phyloP scores from a whole-genome alignment of 2,888 invertebrate genomes.

The Tachina lurida region DNA sequence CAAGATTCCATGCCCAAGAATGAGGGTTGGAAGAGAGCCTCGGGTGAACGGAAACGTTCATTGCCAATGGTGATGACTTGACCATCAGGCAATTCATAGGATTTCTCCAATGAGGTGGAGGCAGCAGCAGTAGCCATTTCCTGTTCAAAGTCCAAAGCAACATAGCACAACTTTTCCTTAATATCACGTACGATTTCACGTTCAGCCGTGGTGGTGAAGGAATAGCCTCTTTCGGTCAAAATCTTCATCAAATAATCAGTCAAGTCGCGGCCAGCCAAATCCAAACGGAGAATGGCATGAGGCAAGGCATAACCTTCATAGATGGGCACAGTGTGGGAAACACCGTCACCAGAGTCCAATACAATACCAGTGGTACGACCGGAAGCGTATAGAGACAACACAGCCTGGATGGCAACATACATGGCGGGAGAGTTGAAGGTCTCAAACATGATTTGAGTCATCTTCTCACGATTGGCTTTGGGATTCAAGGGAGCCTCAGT shows the following conservation, averaged over 20 bases:
- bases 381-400: constrained; percentile 95
- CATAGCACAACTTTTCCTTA: constrained; percentile 96
- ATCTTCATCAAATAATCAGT: constrained; percentile 98
- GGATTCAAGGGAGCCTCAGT: constrained; percentile 95
- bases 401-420: constrained; percentile 97
- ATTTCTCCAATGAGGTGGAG: constrained; percentile 96
- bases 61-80: constrained; percentile 96
- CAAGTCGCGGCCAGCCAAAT: constrained; percentile 95
- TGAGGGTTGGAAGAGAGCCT: constrained; percentile 96
- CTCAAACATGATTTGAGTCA: constrained; percentile 97
- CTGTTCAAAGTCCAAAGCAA: constrained; percentile 95
- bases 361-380: constrained; percentile 99
- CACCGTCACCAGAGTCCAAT: constrained; percentile 97
- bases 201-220: constrained; percentile 96
- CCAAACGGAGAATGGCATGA: constrained; percentile 96
- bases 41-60: constrained; percentile 97
- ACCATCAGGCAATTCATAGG: constrained; percentile 97
- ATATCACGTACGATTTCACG: constrained; percentile 97
- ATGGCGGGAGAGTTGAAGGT: constrained; percentile 97
- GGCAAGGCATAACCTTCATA: constrained; percentile 97
- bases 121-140: constrained; percentile 97
- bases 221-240: constrained; percentile 95
- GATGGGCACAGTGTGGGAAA: constrained; percentile 97
- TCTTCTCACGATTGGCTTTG: constrained; percentile 95
- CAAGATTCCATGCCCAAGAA: constrained; percentile 93